Conservation (phyloP, 1,140 invertebrate species). For the Popillia japonica region DNA sequence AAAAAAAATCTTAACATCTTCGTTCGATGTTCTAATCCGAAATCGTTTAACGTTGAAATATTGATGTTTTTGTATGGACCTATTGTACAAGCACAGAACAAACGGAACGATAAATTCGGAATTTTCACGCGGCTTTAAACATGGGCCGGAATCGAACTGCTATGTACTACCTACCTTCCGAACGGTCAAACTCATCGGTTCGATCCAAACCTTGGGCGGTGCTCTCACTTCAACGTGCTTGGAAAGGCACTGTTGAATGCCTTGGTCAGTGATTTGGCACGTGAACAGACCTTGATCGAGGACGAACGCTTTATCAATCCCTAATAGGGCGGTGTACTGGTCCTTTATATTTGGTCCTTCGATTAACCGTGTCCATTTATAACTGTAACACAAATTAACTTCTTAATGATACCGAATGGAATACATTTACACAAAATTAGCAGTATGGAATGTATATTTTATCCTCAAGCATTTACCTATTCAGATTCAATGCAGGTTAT, state of each 20-base stretch:
- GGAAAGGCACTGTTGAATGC: slow-evolving; percentile 77
- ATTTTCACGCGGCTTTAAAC: slow-evolving; percentile 16
- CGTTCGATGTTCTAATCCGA: too few species aligned
- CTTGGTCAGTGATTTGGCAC: slow-evolving; percentile 76
- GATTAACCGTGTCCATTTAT: slow-evolving; percentile 69
- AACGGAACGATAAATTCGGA: slow-evolving; percentile 15
- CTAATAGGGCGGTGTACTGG: slow-evolving; percentile 73
- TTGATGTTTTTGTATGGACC: too few species aligned
- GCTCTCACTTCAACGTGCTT: slow-evolving; percentile 71
- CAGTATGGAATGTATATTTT: background rate
- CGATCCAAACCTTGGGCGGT: slow-evolving; percentile 73
- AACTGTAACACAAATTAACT: slow-evolving; percentile 53
- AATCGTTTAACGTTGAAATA: too few species aligned
- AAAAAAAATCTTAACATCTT: too few species aligned
- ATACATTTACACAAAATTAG: slow-evolving; percentile 9
- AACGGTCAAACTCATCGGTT: slow-evolving; percentile 77
- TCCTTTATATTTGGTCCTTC: slow-evolving; percentile 62
- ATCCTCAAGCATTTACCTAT: too few species aligned
- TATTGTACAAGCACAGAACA: slow-evolving; percentile 3
- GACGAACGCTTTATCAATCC: slow-evolving; percentile 70
- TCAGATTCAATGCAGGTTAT: too few species aligned
- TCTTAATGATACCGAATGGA: background rate
- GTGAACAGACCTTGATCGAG: slow-evolving; percentile 78
- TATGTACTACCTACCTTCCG: slow-evolving; percentile 68
- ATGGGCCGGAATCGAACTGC: background rate